Evolutionary conservation across 2,797 vertebrate genomes (phyloP), one percentile per base, ranked within the genome.

Genomic region (Danio albolineatus): DNA sequence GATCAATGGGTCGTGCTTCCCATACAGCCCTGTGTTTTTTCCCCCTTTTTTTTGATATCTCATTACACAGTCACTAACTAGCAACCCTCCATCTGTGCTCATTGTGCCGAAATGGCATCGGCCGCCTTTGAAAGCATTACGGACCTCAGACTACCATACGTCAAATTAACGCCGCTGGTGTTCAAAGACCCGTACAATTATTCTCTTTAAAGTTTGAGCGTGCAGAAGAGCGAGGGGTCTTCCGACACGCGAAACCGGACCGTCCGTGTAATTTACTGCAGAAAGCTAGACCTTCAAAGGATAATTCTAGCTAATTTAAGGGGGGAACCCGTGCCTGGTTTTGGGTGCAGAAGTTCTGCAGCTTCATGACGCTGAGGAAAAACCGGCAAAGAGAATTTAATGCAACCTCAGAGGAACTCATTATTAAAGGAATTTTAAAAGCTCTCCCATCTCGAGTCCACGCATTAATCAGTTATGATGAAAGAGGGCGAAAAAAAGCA

Each of bases 371-470:
- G 74, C 88, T 88, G 84, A 76, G 48, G 44, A 46, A 77, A 86
- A 89, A 83, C 36, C 85, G 88, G 84, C 78, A 85, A 88, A 87
- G 78, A 84, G 86, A 87, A 86, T 89, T 87, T 91, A 86, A 89
- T 86, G 80, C 85, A 84, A 85, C 87, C 93, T 92, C 93, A 83
- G 90, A 93, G 91, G 92, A 93, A 89, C 90, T 93, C 88, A 93
- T 93, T 93, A 93, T 90, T 87, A 84, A 91, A 90, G 84, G 87
- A 86, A 86, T 93, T 92, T 90, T 91, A 91, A 91, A 92, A 85
- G 69, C 83, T 76, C 85, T 86, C 79, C 36, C 83, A 83, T 86
- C 90, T 86, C 83, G 83, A 83, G 28, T 83, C 78, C 84, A 84
- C 85, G 84, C 85, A 84, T 89, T 91, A 85, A 92, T 92, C 89